These are phyloP conservation scores for Chelon labrosus DNA, from an alignment of 2,797 vertebrate genomes.

Conservation along the genomic window DNA sequence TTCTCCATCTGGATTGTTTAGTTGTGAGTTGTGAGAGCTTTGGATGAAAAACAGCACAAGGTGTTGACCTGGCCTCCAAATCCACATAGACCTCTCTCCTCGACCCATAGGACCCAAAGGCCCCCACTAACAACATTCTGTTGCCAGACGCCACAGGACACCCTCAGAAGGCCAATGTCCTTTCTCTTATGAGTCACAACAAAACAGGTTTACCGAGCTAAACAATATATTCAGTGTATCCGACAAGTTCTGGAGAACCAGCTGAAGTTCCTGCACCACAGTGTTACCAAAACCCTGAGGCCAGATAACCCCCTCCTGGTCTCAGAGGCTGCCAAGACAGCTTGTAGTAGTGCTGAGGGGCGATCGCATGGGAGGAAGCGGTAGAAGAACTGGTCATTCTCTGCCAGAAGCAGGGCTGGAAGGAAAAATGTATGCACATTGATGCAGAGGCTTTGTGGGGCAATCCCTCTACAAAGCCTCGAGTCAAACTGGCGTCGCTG, in stretches of 20 bases:
- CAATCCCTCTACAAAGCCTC: slow-evolving; percentile 10
- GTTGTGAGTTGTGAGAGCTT: too few relatives aligned
- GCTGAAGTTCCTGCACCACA: slow-evolving; percentile 8
- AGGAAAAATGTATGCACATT: slow-evolving; percentile 14
- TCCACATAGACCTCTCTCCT: too few relatives aligned
- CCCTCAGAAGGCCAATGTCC: too few relatives aligned
- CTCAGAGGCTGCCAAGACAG: not conserved
- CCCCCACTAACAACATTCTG: too few relatives aligned
- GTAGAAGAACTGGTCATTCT: not conserved
- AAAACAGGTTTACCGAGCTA: not conserved
- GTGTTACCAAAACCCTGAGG: slow-evolving; percentile 6
- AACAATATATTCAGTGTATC: not conserved
- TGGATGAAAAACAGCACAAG: too few relatives aligned
- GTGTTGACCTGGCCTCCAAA: too few relatives aligned
- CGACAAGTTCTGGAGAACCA: not conserved
- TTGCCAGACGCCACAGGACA: too few relatives aligned
- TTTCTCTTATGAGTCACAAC: too few relatives aligned
- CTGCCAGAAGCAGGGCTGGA: slow-evolving; percentile 2
- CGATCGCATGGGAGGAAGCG: not conserved
- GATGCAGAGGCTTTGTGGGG: slow-evolving; percentile 4
- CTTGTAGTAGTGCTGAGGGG: not conserved
- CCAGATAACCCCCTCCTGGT: slow-evolving; percentile 1
- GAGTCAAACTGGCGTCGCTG: not conserved
- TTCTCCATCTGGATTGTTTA: too few relatives aligned
- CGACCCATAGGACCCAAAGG: too few relatives aligned